These are phyloP conservation scores for Drosophila insularis DNA, from an alignment of 1,140 invertebrate genomes.

Conservation along the genomic window DNA sequence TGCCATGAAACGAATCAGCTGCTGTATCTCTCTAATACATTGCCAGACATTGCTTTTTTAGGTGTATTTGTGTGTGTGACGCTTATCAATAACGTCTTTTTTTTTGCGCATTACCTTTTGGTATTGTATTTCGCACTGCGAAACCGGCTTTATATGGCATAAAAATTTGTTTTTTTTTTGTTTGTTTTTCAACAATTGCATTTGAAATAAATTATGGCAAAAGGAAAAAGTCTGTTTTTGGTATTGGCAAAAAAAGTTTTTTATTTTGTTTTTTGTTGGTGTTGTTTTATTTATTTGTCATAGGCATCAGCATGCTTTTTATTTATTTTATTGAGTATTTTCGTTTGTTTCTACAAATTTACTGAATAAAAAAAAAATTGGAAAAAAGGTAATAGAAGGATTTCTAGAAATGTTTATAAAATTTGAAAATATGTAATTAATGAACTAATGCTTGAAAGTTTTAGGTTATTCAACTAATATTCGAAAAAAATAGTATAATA, in stretches of 20 bases:
- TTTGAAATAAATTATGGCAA: constrained; percentile 10
- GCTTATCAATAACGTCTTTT: constrained; percentile 58
- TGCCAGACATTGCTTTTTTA: constrained; percentile 54
- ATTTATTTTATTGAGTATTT: not conserved
- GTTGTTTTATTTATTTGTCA: no score
- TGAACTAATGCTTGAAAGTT: no score
- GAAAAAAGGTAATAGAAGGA: no score
- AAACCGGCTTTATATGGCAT: constrained; percentile 40
- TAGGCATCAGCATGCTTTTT: not conserved
- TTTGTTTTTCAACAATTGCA: constrained; percentile 15
- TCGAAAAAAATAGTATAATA: no score
- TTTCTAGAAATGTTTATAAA: no score
- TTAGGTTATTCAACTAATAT: no score
- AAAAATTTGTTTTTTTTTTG: constrained; percentile 19
- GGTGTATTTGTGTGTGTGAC: constrained; percentile 19
- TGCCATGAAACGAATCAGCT: constrained; percentile 54
- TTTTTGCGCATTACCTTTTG: constrained; percentile 48
- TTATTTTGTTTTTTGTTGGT: not conserved
- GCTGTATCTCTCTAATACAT: constrained; percentile 30
- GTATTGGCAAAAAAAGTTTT: constrained; percentile 16
- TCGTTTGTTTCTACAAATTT: not conserved
- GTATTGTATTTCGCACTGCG: constrained; percentile 42
- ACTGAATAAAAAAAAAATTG: not conserved
- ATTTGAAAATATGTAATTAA: no score
- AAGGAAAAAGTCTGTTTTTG: constrained; percentile 20